These are phyloP conservation scores for Athene cunicularia DNA, from an alignment of 2,113 vertebrate species.

Conservation along the genomic window DNA sequence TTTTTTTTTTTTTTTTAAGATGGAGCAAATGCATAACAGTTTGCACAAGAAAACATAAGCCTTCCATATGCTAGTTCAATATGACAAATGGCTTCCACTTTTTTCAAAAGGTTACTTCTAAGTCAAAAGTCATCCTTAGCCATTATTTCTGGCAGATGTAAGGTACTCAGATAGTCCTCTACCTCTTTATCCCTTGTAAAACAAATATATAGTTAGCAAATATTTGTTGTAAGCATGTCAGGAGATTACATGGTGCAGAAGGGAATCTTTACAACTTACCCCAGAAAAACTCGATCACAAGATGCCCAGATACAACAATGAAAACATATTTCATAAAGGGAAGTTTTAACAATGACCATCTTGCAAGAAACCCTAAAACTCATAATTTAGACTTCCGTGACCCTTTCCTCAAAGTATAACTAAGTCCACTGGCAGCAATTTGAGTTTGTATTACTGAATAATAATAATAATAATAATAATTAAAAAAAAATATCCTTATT, in stretches of 20 bases:
- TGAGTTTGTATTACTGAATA: background rate
- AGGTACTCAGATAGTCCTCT: background rate
- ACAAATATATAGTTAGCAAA: background rate
- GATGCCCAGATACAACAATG: background rate
- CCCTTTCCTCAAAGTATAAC: background rate
- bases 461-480: too few relatives aligned
- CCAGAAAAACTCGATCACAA: background rate
- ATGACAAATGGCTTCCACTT: background rate
- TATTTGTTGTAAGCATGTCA: background rate
- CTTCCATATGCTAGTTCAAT: background rate
- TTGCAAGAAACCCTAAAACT: background rate
- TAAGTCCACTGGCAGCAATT: background rate
- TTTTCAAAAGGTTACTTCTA: background rate
- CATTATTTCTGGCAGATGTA: background rate
- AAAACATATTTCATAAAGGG: background rate
- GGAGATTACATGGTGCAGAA: accelerated
- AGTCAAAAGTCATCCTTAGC: background rate
- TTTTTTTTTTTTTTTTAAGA: background rate
- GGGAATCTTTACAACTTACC: background rate
- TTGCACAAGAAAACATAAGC: background rate
- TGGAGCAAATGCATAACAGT: background rate
- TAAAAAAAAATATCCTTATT: background rate
- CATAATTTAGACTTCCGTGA: background rate
- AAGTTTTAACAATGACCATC: background rate
- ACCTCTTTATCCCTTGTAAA: background rate